Evolutionary conservation across 1,140 invertebrate species (phyloP).

Genomic region (Gonioctena quinquepunctata): DNA sequence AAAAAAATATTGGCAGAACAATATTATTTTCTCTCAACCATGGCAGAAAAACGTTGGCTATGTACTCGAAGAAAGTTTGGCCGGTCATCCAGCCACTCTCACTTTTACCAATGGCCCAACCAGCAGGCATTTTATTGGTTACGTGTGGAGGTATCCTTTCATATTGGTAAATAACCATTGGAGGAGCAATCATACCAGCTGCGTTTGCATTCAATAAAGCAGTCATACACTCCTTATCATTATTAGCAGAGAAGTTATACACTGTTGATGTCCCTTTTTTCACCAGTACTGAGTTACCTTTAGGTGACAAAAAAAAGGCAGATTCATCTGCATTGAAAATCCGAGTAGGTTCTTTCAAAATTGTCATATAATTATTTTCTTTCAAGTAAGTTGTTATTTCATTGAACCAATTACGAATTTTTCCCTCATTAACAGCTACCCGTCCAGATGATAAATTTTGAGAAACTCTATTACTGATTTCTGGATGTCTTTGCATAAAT

Average conservation of each 20-base stretch:
- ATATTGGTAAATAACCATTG: not conserved
- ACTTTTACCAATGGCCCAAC: not conserved
- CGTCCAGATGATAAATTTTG: not conserved
- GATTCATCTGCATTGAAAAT: too few species aligned
- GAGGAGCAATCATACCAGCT: not conserved
- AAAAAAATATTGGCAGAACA: not conserved
- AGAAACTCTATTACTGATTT: not conserved
- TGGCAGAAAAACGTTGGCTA: not conserved
- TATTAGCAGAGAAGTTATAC: not conserved
- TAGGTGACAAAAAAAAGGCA: too few species aligned
- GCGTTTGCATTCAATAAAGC: not conserved
- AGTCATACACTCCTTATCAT: not conserved
- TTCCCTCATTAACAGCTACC: not conserved
- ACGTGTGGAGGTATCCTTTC: too few species aligned
- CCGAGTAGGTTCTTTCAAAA: constrained; percentile 27
- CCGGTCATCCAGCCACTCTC: not conserved
- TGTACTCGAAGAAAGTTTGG: not conserved
- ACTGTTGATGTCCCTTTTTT: not conserved
- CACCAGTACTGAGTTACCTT: too few species aligned
- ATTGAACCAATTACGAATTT: not conserved
- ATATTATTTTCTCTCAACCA: not conserved
- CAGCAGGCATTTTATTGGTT: not conserved
- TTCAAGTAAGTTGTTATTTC: too few species aligned
- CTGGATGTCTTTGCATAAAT: not conserved
- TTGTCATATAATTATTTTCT: not conserved